Evolutionary conservation across 2,888 invertebrate species (phyloP).

Genomic region (Nemapogon koenigi): DNA sequence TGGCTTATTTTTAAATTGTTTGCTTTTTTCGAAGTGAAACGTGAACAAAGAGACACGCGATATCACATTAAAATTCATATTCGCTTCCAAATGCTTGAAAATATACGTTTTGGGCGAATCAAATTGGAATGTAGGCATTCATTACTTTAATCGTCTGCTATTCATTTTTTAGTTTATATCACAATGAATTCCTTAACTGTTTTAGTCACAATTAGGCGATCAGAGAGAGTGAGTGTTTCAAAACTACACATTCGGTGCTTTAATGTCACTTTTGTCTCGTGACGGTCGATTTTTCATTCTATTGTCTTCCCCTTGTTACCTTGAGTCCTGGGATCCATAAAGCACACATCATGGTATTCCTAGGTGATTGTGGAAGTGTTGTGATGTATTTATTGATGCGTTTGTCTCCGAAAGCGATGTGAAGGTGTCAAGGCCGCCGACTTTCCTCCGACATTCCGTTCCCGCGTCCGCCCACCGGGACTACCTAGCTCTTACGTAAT

Average conservation of each 20-base stretch:
- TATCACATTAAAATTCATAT: slow-evolving; percentile 7
- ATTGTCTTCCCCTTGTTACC: no score
- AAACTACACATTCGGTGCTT: no score
- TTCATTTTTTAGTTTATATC: no score
- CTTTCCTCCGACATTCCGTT: slow-evolving; percentile 61
- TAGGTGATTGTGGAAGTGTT: background rate
- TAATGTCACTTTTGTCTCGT: no score
- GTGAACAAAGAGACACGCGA: slow-evolving; percentile 10
- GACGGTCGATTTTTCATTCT: no score
- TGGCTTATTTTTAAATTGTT: slow-evolving; percentile 55
- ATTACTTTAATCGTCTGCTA: background rate
- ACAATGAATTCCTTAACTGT: no score
- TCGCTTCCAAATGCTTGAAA: no score
- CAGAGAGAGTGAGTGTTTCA: no score
- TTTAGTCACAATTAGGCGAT: no score
- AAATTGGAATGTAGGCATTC: slow-evolving; percentile 1
- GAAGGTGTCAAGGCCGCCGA: slow-evolving; percentile 53
- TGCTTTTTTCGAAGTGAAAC: slow-evolving; percentile 19
- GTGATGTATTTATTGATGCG: background rate
- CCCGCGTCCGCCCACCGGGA: slow-evolving; percentile 53
- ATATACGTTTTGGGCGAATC: no score
- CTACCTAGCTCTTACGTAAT: slow-evolving; percentile 57
- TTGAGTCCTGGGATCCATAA: no score
- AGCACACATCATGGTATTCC: no score
- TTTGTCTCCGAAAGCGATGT: background rate